phyloP scores from a whole-genome alignment of 2,888 invertebrate species.

The Macrosoma leucophasiata region DNA sequence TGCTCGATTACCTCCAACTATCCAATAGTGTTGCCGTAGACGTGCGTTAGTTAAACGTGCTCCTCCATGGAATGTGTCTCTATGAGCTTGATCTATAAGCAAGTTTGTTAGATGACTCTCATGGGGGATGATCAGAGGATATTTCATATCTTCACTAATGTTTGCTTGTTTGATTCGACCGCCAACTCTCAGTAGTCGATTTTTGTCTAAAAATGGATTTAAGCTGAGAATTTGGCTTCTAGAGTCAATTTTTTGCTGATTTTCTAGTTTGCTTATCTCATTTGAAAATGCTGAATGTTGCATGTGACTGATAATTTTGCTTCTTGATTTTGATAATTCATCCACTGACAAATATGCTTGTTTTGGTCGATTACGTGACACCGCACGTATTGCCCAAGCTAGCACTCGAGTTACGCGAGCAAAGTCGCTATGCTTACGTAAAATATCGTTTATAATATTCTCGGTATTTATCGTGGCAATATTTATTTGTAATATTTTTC shows the following conservation, averaged over 20 bases:
- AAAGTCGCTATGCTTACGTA: constrained; percentile 3
- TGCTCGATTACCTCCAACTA: constrained; percentile 13
- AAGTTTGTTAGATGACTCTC: constrained; percentile 14
- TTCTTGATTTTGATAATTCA: constrained; percentile 4
- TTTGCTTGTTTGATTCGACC: constrained; percentile 12
- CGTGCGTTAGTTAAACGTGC: constrained; percentile 14
- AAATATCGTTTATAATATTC: constrained; percentile 2
- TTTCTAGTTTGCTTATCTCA: constrained; percentile 5
- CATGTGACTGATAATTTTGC: constrained; percentile 1
- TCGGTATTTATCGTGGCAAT: constrained; percentile 1
- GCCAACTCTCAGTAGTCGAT: constrained; percentile 14
- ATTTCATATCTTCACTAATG: constrained; percentile 5
- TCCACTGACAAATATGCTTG: constrained; percentile 2
- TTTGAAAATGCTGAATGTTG: constrained; percentile 3
- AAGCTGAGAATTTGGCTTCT: constrained; percentile 11
- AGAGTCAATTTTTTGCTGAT: neutral
- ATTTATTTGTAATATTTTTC: no score
- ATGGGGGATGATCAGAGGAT: constrained; percentile 13
- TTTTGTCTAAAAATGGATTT: constrained; percentile 13
- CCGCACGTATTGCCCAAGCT: constrained; percentile 5
- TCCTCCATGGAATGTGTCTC: constrained; percentile 22
- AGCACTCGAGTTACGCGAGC: constrained; percentile 2
- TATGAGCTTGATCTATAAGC: constrained; percentile 21
- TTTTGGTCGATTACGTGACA: constrained; percentile 1
- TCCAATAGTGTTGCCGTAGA: constrained; percentile 21